Conservation (phyloP, 2,797 vertebrate species). For the Pterois miles region DNA sequence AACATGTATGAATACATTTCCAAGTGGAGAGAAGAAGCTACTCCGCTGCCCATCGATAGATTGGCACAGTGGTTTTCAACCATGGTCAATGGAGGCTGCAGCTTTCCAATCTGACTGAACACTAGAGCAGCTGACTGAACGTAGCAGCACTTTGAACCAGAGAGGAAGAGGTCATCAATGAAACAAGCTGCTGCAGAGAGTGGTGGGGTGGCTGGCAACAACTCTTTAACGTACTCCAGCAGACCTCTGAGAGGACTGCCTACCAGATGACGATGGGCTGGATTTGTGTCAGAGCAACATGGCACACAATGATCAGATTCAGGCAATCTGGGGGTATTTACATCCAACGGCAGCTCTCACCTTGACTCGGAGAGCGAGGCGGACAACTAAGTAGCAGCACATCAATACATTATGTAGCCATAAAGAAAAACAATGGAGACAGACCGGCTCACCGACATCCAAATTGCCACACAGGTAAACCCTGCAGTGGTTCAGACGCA, state of each 20-base stretch:
- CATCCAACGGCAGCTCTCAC: slow-evolving; percentile 61
- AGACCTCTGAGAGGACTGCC: neutral
- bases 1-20: neutral
- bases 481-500: slow-evolving; percentile 63
- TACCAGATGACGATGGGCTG: neutral
- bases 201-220: neutral
- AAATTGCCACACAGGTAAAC: slow-evolving; percentile 73
- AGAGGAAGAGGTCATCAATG: too few species aligned
- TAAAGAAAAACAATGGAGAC: slow-evolving; percentile 35
- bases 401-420: slow-evolving; percentile 60
- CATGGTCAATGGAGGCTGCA: neutral
- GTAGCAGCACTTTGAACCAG: too few species aligned
- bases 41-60: neutral
- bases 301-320: slow-evolving; percentile 69
- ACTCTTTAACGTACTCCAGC: neutral
- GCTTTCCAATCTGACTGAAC: neutral
- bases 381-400: slow-evolving; percentile 75
- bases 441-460: slow-evolving; percentile 23
- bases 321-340: slow-evolving; percentile 66
- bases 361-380: slow-evolving; percentile 25
- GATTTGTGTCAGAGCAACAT: slow-evolving; percentile 58
- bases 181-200: too few species aligned
- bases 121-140: neutral
- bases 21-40: neutral
- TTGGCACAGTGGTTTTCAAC: slow-evolving; percentile 34